These are phyloP conservation scores for Tamias sibiricus DNA, from an alignment of 2,113 vertebrate species.

Conservation along the genomic window DNA sequence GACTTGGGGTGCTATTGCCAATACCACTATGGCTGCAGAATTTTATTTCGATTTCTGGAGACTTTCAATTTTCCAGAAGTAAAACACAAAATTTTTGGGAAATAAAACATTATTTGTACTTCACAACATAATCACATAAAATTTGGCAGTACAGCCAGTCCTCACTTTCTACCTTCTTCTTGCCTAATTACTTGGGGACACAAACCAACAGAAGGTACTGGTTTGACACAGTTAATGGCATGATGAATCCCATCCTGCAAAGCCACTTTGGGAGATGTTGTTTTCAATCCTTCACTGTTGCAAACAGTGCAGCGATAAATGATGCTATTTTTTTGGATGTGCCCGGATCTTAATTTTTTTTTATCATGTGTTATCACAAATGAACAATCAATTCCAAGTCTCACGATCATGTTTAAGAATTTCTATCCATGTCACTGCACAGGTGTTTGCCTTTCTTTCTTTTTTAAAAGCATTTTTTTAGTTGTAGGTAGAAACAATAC, in stretches of 20 bases:
- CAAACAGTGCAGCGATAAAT: not conserved
- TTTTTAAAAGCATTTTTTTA: too few species aligned
- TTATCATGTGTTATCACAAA: not conserved
- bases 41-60: conserved; percentile 8
- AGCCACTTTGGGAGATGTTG: not conserved
- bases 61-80: conserved; percentile 30
- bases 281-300: not conserved
- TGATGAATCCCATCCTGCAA: not conserved
- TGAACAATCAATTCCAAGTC: not conserved
- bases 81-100: not conserved
- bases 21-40: not conserved
- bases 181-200: not conserved
- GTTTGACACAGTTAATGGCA: not conserved
- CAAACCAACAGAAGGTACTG: not conserved
- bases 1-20: not conserved
- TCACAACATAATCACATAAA: not conserved
- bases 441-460: not conserved
- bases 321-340: not conserved
- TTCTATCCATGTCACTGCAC: not conserved
- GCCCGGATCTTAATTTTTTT: not conserved
- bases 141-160: not conserved
- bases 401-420: not conserved
- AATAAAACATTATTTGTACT: not conserved
- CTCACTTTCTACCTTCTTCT: not conserved
- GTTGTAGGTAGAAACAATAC: too few species aligned